phyloP scores from a whole-genome alignment of 2,113 vertebrate species.

The zebrafish (Danio rerio) region DNA sequence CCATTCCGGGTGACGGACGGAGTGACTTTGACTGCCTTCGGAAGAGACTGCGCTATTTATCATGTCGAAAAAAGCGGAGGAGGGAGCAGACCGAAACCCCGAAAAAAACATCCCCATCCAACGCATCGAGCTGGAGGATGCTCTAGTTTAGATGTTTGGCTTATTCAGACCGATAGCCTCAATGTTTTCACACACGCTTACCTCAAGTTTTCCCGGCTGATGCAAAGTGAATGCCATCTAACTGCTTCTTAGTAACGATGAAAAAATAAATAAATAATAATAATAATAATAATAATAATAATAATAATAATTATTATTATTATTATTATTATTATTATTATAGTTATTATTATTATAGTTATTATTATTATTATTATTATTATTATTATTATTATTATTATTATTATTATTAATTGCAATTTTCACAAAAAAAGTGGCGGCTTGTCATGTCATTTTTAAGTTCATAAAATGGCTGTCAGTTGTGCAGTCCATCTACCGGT shows the following conservation, averaged over 20 bases:
- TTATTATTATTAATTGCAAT: too few relatives aligned
- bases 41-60: constrained; percentile 17
- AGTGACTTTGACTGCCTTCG: neutral
- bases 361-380: too few relatives aligned
- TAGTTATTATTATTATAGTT: too few relatives aligned
- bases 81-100: constrained; percentile 46
- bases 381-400: too few relatives aligned
- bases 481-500: too few relatives aligned
- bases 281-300: neutral
- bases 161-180: constrained; percentile 15
- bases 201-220: neutral
- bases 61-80: constrained; percentile 9
- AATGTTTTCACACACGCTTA: constrained; percentile 2
- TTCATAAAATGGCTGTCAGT: too few relatives aligned
- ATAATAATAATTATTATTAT: too few relatives aligned
- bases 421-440: too few relatives aligned
- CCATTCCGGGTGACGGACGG: constrained; percentile 39
- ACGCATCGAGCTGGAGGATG: constrained; percentile 21
- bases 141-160: constrained; percentile 19
- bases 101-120: constrained; percentile 52
- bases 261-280: too few relatives aligned
- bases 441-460: too few relatives aligned
- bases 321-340: too few relatives aligned
- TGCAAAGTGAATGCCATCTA: neutral
- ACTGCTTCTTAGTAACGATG: too few relatives aligned